These are phyloP conservation scores for Chalcis sispes DNA, from an alignment of 2,888 invertebrate genomes.

Conservation along the genomic window DNA sequence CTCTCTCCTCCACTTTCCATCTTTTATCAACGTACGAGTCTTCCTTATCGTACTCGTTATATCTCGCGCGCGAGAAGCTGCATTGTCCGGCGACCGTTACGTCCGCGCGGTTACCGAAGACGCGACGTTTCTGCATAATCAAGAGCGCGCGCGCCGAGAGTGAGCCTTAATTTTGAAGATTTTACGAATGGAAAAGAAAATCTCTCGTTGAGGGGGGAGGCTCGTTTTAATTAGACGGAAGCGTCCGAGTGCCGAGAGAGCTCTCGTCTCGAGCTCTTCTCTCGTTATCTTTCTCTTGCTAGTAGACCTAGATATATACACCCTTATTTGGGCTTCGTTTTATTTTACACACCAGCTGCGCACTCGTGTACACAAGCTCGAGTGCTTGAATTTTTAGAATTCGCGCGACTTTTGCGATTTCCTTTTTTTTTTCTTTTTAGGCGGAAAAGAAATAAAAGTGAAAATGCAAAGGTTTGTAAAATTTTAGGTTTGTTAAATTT, in stretches of 20 bases:
- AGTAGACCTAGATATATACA: neutral
- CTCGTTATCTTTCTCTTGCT: neutral
- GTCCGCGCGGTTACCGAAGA: neutral
- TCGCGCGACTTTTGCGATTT: constrained; percentile 4
- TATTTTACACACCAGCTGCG: constrained; percentile 1
- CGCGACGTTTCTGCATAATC: constrained; percentile 19
- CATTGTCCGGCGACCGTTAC: constrained; percentile 4
- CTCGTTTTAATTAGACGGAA: constrained; percentile 23
- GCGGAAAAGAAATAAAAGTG: no score
- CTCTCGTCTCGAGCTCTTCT: neutral
- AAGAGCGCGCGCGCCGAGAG: no score
- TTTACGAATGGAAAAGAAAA: no score
- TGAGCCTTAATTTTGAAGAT: no score
- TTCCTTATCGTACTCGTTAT: constrained; percentile 38
- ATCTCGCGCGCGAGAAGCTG: constrained; percentile 22
- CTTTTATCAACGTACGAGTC: no score
- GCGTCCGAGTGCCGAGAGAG: neutral
- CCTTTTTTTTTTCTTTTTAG: no score
- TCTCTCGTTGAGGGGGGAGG: no score
- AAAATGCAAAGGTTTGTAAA: no score
- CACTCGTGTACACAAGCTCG: neutral
- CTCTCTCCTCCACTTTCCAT: neutral
- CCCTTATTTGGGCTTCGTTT: constrained; percentile 13
- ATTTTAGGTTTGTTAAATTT: no score
- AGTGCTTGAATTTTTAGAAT: neutral